A percentile compares a stretch with the other conserved stretches of the same genome.
Conservation (phyloP, 2,113 vertebrate species). For the Glareola pratincola region DNA sequence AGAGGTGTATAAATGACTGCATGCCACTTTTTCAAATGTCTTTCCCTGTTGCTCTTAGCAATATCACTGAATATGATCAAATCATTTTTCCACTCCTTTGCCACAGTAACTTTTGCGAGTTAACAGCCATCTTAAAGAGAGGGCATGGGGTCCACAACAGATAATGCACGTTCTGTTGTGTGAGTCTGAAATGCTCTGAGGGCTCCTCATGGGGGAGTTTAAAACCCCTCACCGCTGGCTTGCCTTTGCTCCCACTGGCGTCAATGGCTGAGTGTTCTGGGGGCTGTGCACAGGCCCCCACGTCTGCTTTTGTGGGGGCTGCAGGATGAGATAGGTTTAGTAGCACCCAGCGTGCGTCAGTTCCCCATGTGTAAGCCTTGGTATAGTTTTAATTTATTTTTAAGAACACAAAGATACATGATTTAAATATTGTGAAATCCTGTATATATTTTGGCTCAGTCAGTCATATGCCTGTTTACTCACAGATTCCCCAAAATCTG, state of each 20-base stretch:
- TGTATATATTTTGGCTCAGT: slow-evolving; percentile 67
- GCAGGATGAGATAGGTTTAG: background rate
- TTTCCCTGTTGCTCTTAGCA: slow-evolving; percentile 57
- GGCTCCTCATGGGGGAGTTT: background rate
- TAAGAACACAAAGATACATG: slow-evolving; percentile 69
- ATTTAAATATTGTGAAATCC: slow-evolving; percentile 71
- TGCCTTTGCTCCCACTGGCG: background rate
- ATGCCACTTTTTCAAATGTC: slow-evolving; percentile 63
- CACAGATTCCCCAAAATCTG: slow-evolving; percentile 70
- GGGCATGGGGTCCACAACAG: background rate
- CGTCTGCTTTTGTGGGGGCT: background rate
- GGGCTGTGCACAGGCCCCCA: background rate
- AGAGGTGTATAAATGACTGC: slow-evolving; percentile 63
- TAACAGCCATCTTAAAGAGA: slow-evolving; percentile 46
- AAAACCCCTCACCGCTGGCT: background rate
- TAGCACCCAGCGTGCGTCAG: background rate
- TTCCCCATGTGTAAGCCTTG: slow-evolving; percentile 37
- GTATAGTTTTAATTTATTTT: slow-evolving; percentile 67
- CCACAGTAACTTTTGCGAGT: slow-evolving; percentile 40
- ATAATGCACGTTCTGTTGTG: background rate
- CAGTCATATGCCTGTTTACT: slow-evolving; percentile 71
- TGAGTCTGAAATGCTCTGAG: background rate
- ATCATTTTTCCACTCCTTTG: slow-evolving; percentile 58
- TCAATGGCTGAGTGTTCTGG: accelerated
- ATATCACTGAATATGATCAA: slow-evolving; percentile 55